Base-by-base conservation (phyloP, 2,888 invertebrate species). In the Dicycla oo region DNA sequence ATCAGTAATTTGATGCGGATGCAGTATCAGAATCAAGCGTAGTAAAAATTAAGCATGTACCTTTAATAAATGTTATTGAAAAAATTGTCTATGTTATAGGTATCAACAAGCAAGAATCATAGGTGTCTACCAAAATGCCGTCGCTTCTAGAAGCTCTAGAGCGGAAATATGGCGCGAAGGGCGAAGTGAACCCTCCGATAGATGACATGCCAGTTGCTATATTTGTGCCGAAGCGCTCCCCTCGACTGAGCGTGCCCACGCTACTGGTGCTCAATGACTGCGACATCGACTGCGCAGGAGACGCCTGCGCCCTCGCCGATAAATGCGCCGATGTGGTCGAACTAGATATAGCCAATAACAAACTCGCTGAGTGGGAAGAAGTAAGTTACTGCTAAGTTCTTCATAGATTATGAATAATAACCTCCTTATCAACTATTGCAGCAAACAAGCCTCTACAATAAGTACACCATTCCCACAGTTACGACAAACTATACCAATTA, bases 271-370 rank as follows among this genome's bases (percentile, higher is more conserved):
- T 99, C 70, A 99, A 99, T 88, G 98, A 98, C 94, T 98, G 98
- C 94, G 98, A 98, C 92, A 99, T 99, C 82, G 98, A 98, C 90
- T 97, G 98, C 89, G 98, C 99, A 57, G 99, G 99, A 38, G 98
- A 98, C 90, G 97, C 98, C 67, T 97, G 97, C 78, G 97, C 97
- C 77, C 96, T 99, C 70, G 97, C 97, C 53, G 98, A 97, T 85
- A 98, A 98, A 92, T 99, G 98, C 91, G 97, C 98, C 67, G 97
- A 98, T 86, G 99, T 99, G n/a, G 98, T 98, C 86, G 99, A 99
- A 93, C 96, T 99, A 85, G 99, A 99, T 93, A 96, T 99, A 86
- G 99, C 99, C 54, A 98, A 99, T 91, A 99, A 99, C 93, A 98
- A 98, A 91, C 97, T 99, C 34, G 97, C 97, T 76, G 97, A 98